Evolutionary conservation across 2,888 invertebrate genomes (phyloP), one percentile per base, ranked within the genome.

Genomic region (Cantharis flavilabris): DNA sequence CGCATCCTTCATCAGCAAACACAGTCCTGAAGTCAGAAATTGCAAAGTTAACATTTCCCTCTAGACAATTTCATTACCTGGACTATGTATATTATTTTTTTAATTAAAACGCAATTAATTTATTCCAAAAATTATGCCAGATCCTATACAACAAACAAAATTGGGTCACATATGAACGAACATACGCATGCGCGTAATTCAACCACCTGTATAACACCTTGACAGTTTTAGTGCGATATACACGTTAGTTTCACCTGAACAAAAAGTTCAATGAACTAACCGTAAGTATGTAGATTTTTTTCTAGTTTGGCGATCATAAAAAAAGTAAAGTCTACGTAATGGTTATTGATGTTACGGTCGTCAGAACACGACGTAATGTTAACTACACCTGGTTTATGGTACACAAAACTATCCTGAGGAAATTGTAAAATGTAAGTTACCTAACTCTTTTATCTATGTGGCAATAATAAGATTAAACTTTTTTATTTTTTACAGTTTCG

Each of bases 151-250:
- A 49, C 7, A 49, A n/a, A 49, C n/a, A n/a, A 49, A 49, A 49
- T 49, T 49, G 49, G 49, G 49, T 49, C 49, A 49, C 49, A 49
- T 9, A 49, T 49, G 49, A 7, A 49, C 49, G n/a, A 0, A 5
- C 5, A n/a, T 18, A 33, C 26, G 80, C 80, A 79, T 80, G 81
- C 80, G 80, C 76, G 76, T 16, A 63, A 75, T 49, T 69, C 79
- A 79, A 80, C 81, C 80, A 81, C 81, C 80, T 81, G 81, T 81
- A 77, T 79, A 80, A 78, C 77, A 81, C 80, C 81, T 80, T 75
- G 72, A 81, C 77, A 77, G 80, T 79, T 49, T 80, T 72, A 76
- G 73, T 76, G 78, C 69, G 75, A 75, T 71, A 77, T 77, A 76
- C 70, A 78, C 79, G 79, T 80, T 81, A 79, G 79, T 81, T 81